Conservation (phyloP, 2,797 vertebrate genomes). For the Myripristis jacobus region DNA sequence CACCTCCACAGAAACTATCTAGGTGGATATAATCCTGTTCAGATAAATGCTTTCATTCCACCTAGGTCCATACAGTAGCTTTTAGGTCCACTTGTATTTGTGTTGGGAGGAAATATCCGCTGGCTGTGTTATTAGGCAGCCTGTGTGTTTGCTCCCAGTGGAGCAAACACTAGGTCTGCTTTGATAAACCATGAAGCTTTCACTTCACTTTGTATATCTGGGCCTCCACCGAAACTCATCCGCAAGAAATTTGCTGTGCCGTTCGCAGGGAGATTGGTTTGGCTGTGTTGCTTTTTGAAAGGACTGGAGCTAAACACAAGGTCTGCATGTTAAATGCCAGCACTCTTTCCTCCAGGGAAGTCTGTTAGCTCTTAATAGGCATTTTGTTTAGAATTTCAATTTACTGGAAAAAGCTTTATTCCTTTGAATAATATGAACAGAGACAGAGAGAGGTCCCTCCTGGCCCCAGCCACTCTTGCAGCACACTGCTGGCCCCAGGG, state of each 20-base stretch:
- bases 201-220: conserved; percentile 74
- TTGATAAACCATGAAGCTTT: conserved; percentile 77
- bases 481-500: conserved; percentile 26
- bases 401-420: conserved; percentile 56
- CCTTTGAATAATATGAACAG: conserved; percentile 71
- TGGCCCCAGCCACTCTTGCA: conserved; percentile 25
- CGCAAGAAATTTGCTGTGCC: conserved; percentile 62
- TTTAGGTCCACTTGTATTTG: conserved; percentile 47
- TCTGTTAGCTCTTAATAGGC: conserved; percentile 71
- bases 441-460: conserved; percentile 58
- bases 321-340: conserved; percentile 76
- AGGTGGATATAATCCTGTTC: conserved; percentile 32
- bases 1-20: conserved; percentile 23
- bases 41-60: conserved; percentile 28
- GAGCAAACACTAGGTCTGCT: conserved; percentile 72
- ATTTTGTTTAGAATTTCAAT: conserved; percentile 80
- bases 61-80: conserved; percentile 52
- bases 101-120: conserved; percentile 58
- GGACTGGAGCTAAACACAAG: conserved; percentile 63
- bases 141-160: conserved; percentile 57
- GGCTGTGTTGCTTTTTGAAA: conserved; percentile 64
- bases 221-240: conserved; percentile 64
- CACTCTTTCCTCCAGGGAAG: conserved; percentile 63
- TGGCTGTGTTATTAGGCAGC: conserved; percentile 63
- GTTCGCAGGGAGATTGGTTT: conserved; percentile 71